Evolutionary conservation across 2,797 vertebrate genomes (phyloP).

Genomic region (Oreochromis grahami): DNA sequence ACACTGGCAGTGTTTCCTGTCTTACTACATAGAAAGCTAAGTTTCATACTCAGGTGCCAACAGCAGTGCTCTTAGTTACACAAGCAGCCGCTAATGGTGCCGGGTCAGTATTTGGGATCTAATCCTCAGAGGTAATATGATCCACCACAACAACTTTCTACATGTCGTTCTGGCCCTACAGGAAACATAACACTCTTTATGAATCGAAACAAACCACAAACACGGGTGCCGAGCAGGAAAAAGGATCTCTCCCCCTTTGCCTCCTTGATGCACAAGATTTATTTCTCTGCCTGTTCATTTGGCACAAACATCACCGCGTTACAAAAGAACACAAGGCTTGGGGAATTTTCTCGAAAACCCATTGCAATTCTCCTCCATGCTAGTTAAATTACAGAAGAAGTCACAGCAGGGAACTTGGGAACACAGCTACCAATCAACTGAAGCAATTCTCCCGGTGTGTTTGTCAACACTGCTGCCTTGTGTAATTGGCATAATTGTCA

Average conservation of each 20-base stretch:
- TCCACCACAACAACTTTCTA: conserved; percentile 53
- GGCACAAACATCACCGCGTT: conserved; percentile 37
- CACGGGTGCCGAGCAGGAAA: conserved; percentile 12
- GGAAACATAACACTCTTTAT: conserved; percentile 45
- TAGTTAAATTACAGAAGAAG: conserved; percentile 74
- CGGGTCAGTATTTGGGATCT: conserved; percentile 56
- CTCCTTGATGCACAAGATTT: conserved; percentile 47
- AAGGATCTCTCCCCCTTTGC: conserved; percentile 24
- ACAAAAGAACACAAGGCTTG: conserved; percentile 55
- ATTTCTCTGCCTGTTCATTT: conserved; percentile 50
- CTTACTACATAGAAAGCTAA: conserved; percentile 28
- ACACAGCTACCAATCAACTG: conserved; percentile 56
- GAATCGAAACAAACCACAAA: conserved; percentile 46
- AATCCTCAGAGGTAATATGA: conserved; percentile 53
- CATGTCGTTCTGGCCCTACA: conserved; percentile 13
- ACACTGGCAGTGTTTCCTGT: conserved; percentile 30
- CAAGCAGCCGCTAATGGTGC: conserved; percentile 51
- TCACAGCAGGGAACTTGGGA: conserved; percentile 62
- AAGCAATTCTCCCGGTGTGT: conserved; percentile 65
- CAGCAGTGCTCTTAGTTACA: conserved; percentile 56
- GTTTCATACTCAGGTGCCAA: conserved; percentile 43
- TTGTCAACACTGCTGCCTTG: conserved; percentile 72
- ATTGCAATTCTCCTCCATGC: conserved; percentile 59
- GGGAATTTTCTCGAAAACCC: conserved; percentile 60
- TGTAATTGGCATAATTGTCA: conserved; percentile 78